Percentiles rank a stretch among this genome's conserved stretches.
Conservation (phyloP, 2,797 vertebrate genomes). For the Pipistrellus pipistrellus region DNA sequence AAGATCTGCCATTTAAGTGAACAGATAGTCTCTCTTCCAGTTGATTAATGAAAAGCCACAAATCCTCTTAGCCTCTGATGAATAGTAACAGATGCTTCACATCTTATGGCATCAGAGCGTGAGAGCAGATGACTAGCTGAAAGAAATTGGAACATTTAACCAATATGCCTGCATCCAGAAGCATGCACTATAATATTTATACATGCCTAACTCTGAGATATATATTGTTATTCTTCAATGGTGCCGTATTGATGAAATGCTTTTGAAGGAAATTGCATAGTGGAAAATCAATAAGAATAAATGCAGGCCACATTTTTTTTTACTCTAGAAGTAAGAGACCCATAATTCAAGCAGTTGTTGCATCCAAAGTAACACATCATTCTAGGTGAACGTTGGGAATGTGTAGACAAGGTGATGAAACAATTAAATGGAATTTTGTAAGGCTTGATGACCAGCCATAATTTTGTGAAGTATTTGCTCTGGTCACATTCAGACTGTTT, state of each 20-base stretch:
- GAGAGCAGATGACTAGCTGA: conserved; percentile 7
- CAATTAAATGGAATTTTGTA: neutral
- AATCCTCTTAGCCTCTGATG: conserved; percentile 66
- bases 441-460: neutral
- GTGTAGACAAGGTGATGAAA: neutral
- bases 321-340: neutral
- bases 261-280: conserved; percentile 42
- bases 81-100: conserved; percentile 69
- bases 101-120: conserved; percentile 38
- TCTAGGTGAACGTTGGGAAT: neutral
- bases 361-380: neutral
- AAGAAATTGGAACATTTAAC: conserved; percentile 49
- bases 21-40: conserved; percentile 61
- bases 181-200: neutral
- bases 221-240: neutral
- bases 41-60: conserved; percentile 77
- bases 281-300: conserved; percentile 27
- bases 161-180: neutral
- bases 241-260: conserved; percentile 34
- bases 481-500: neutral
- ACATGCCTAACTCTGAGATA: neutral
- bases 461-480: neutral
- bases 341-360: neutral
- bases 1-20: conserved; percentile 55
- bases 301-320: neutral